A percentile compares a stretch with the other conserved stretches of the same genome.
Evolutionary conservation across 2,888 invertebrate species (phyloP).

Genomic region (Hymenopus coronatus): DNA sequence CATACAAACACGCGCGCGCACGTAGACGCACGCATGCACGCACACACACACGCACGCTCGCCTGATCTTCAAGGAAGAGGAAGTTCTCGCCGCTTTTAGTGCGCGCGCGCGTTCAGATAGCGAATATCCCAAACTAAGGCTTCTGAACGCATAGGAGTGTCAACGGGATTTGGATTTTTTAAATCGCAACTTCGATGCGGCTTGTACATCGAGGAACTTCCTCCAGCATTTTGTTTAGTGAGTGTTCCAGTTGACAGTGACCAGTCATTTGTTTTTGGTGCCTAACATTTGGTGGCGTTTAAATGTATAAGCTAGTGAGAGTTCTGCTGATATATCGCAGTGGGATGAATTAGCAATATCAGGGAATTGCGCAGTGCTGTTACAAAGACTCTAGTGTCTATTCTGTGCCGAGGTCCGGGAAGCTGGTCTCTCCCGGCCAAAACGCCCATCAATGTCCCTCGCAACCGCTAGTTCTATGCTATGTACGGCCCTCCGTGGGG

Average conservation of each 20-base stretch:
- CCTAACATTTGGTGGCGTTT: neutral
- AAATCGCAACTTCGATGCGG: neutral
- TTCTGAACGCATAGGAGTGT: neutral
- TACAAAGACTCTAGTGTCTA: neutral
- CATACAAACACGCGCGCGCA: neutral
- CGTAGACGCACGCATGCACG: neutral
- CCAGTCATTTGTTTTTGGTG: neutral
- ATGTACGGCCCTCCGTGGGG: neutral
- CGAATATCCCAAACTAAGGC: neutral
- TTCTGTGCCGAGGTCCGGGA: neutral
- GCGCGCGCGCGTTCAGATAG: neutral
- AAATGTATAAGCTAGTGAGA: neutral
- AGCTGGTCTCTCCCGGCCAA: neutral
- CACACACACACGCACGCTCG: neutral
- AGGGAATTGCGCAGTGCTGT: neutral
- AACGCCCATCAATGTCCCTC: neutral
- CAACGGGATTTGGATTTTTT: neutral
- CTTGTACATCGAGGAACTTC: neutral
- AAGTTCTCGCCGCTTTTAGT: neutral
- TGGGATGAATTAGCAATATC: neutral
- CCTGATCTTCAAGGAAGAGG: neutral
- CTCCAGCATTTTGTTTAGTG: neutral
- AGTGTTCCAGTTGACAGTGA: neutral
- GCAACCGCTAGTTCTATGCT: neutral
- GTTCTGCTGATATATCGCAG: neutral